A percentile compares a stretch with the other conserved stretches of the same genome.
These are phyloP conservation scores for Proisotoma minuta DNA, from an alignment of 2,888 invertebrate species.

Conservation along the genomic window DNA sequence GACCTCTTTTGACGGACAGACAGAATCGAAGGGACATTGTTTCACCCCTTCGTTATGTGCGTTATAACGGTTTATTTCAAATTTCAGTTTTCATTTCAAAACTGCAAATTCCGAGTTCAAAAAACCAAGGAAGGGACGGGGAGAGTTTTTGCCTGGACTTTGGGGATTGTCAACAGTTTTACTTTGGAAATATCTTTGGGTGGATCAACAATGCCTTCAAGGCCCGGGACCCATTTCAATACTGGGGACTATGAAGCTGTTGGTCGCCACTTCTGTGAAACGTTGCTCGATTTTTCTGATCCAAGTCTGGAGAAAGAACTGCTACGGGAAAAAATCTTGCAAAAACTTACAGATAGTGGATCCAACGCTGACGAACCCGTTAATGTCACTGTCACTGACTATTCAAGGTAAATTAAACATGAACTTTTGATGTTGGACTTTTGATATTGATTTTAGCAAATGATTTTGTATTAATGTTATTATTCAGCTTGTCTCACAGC, in stretches of 20 bases:
- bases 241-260: constrained; percentile 74
- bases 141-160: constrained; percentile 88
- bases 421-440: background rate
- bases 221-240: constrained; percentile 77
- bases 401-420: constrained; percentile 66
- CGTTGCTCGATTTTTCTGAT: constrained; percentile 83
- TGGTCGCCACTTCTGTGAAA: constrained; percentile 87
- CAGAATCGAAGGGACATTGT: background rate
- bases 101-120: constrained; percentile 89
- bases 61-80: background rate
- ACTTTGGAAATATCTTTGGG: constrained; percentile 94
- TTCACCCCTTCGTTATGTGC: background rate
- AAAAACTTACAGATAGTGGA: constrained; percentile 71
- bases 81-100: constrained; percentile 84
- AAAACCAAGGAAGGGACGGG: constrained; percentile 92
- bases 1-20: background rate
- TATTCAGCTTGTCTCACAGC: constrained; percentile 42
- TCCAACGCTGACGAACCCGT: constrained; percentile 84
- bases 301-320: constrained; percentile 77
- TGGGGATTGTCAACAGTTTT: constrained; percentile 90
- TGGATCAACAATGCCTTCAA: constrained; percentile 75
- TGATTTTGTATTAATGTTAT: too few species aligned
- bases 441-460: background rate
- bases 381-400: constrained; percentile 78
- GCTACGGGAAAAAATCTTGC: constrained; percentile 72